Evolutionary conservation across 2,113 vertebrate genomes (phyloP), one percentile per base, ranked within the genome.

Genomic region (Hemicordylus capensis): DNA sequence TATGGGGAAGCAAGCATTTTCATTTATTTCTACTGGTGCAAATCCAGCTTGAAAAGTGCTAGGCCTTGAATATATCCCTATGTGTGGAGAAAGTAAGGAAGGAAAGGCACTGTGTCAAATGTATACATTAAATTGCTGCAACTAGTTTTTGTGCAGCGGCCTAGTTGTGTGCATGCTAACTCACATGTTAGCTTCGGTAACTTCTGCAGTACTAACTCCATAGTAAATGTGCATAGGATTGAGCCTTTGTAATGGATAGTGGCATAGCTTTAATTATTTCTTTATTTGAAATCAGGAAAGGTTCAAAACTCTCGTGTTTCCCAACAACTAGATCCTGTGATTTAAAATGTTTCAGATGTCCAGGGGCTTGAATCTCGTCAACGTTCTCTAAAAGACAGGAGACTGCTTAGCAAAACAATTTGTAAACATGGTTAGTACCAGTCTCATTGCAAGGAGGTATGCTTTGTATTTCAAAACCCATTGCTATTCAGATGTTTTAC

Each of bases 341-440:
- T 37, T 42, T 54, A 84, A 90, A 88, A 83, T 63, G 11, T 7
- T 59, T 83, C 73, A 72, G 66, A 56, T 72, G 46, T 31, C 17
- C 87, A 82, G 54, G 14, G 31, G 31, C 61, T 87, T 51, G 89
- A 90, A 2, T 58, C 34, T 81, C 67, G 34, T 85, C 74, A 61
- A 17, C 9, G 69, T 42, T 14, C 44, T 20, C 66, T 77, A n/a
- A 74, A 63, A 86, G 64, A 26, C 46, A 76, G 83, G 0, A 1
- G 34, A 44, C 48, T 73, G 1, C 8, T 79, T 56, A 79, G 78
- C 48, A 42, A 73, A 90, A 70, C 56, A 87, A 76, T 73, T 66
- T 28, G n/a, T 83, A 85, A 93, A 89, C 61, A 84, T 2, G 78
- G 19, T 75, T 19, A 58, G 22, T 8, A 80, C n/a, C 6, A 24